phyloP scores from a whole-genome alignment of 2,888 invertebrate genomes.

The Synanthedon myopaeformis region DNA sequence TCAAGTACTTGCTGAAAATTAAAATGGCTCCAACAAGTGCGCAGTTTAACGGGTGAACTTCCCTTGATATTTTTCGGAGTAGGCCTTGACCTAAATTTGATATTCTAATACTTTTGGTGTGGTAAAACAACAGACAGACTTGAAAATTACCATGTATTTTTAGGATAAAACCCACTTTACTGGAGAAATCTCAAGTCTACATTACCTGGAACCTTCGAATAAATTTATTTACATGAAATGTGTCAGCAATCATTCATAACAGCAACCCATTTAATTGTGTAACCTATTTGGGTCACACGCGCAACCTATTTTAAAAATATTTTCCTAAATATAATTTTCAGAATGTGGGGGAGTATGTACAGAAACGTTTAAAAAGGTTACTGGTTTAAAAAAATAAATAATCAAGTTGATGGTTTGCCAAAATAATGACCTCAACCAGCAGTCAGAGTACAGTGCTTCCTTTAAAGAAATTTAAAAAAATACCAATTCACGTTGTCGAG shows the following conservation, averaged over 20 bases:
- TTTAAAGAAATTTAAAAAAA: slow-evolving; percentile 62
- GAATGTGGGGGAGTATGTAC: neutral
- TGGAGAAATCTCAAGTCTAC: no score
- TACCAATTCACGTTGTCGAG: slow-evolving; percentile 82
- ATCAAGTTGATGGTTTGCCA: neutral
- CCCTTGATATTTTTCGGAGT: slow-evolving; percentile 23
- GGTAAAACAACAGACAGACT: slow-evolving; percentile 2
- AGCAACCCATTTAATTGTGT: neutral
- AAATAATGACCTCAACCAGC: neutral
- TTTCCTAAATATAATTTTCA: neutral
- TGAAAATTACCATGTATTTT: no score
- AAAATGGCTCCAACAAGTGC: slow-evolving; percentile 23
- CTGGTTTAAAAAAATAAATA: neutral
- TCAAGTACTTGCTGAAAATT: no score
- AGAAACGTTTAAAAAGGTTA: neutral
- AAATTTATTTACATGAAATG: no score
- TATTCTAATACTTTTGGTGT: slow-evolving; percentile 1
- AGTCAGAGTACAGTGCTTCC: neutral
- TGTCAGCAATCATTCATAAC: no score
- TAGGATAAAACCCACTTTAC: no score
- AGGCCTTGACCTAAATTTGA: slow-evolving; percentile 35
- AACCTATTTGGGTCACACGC: neutral
- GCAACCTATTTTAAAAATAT: neutral
- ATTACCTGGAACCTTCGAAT: no score
- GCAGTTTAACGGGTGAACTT: slow-evolving; percentile 28